A percentile compares a stretch with the other conserved stretches of the same genome.
Conservation (phyloP, 2,113 vertebrate genomes). For the Anoplopoma fimbria region DNA sequence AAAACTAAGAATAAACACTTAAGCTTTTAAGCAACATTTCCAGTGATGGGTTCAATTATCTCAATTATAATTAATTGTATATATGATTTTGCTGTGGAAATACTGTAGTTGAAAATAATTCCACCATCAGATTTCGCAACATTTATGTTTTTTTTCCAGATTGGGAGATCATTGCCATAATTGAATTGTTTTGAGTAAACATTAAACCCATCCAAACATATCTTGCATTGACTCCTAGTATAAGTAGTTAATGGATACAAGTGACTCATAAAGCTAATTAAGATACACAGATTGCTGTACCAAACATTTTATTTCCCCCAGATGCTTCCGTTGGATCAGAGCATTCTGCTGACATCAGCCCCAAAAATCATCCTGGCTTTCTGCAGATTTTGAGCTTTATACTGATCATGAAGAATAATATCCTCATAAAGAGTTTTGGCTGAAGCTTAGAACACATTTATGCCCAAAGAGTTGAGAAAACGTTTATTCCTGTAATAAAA, state of each 20-base stretch:
- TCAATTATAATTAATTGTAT: too few relatives aligned
- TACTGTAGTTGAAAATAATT: too few relatives aligned
- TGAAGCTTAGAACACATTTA: neutral
- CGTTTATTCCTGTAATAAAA: neutral
- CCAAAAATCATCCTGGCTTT: neutral
- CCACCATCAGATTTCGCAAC: too few relatives aligned
- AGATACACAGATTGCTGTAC: too few relatives aligned
- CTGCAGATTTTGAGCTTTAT: neutral
- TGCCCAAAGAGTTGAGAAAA: neutral
- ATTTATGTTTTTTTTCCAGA: neutral
- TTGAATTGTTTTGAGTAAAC: too few relatives aligned
- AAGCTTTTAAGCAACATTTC: neutral
- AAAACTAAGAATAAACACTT: neutral
- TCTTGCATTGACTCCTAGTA: neutral
- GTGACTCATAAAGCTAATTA: neutral
- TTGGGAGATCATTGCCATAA: neutral
- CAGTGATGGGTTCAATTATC: neutral
- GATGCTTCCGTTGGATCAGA: neutral
- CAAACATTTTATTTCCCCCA: neutral
- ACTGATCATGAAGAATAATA: neutral
- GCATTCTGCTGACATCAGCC: neutral
- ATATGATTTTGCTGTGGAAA: too few relatives aligned
- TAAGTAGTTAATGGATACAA: neutral
- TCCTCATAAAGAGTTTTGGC: neutral
- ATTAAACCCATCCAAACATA: neutral